These are phyloP conservation scores for Enoplosus armatus DNA, from an alignment of 2,797 vertebrate species.

Conservation along the genomic window DNA sequence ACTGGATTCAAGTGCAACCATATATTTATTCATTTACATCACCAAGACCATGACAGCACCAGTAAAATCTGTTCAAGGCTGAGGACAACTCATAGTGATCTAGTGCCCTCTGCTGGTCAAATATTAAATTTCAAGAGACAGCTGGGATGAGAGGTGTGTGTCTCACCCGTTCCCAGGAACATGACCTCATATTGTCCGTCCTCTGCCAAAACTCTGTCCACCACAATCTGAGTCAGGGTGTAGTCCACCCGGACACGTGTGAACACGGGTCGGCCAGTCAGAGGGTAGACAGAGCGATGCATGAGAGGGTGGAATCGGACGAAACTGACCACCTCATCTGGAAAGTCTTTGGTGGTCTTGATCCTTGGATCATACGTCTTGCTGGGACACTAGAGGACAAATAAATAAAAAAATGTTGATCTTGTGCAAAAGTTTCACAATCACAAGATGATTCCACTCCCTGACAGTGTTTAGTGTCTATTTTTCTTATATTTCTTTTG, in stretches of 20 bases:
- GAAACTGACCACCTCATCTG: conserved; percentile 96
- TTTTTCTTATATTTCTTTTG: not conserved
- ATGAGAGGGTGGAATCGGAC: conserved; percentile 94
- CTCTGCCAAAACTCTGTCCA: conserved; percentile 95
- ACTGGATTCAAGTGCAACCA: not conserved
- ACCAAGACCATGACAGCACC: not conserved
- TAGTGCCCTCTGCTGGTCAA: conserved; percentile 77
- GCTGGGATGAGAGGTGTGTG: not conserved
- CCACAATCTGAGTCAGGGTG: conserved; percentile 92
- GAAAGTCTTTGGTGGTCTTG: conserved; percentile 97
- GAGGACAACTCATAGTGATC: not conserved
- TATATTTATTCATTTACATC: not conserved
- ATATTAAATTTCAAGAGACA: not conserved
- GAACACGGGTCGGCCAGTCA: conserved; percentile 90
- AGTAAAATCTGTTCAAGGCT: not conserved
- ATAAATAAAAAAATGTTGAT: not conserved
- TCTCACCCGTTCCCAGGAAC: conserved; percentile 96
- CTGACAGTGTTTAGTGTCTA: not conserved
- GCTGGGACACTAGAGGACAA: conserved; percentile 91
- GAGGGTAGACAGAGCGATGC: conserved; percentile 89
- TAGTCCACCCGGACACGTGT: conserved; percentile 93
- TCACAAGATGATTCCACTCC: not conserved
- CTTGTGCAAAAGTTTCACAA: not conserved
- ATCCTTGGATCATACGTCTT: conserved; percentile 94
- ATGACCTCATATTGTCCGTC: conserved; percentile 98